Conservation (phyloP, 53 echinoderm and acorn worm genomes). For the Paelopatides confundens region DNA sequence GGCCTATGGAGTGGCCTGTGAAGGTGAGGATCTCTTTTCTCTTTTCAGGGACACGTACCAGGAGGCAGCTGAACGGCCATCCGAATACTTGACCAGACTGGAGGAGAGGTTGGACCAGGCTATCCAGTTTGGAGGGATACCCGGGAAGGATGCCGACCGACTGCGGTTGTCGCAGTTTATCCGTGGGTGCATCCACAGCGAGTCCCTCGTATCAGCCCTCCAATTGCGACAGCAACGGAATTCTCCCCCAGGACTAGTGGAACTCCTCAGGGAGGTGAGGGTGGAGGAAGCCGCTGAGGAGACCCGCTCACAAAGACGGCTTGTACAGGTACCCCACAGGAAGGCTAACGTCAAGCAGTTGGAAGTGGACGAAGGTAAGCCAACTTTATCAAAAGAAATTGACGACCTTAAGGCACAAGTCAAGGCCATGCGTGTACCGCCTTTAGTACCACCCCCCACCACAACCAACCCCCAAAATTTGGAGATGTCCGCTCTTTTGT, state of each 20-base stretch:
- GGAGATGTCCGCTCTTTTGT: neutral
- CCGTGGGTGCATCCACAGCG: too few relatives aligned
- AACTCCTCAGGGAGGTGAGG: too few relatives aligned
- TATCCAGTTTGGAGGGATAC: too few relatives aligned
- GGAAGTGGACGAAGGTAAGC: neutral
- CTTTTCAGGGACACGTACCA: conserved; percentile 67
- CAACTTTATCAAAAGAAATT: neutral
- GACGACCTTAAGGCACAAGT: neutral
- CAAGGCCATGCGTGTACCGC: neutral
- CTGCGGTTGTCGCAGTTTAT: too few relatives aligned
- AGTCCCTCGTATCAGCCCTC: too few relatives aligned
- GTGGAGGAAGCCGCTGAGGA: too few relatives aligned
- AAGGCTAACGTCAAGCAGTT: neutral
- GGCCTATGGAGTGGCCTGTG: conserved; percentile 56
- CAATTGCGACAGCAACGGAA: too few relatives aligned
- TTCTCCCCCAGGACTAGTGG: too few relatives aligned
- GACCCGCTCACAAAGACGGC: neutral
- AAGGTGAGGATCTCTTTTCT: conserved; percentile 65
- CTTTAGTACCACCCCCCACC: neutral
- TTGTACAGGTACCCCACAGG: neutral
- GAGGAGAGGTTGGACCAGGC: too few relatives aligned
- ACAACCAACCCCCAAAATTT: neutral
- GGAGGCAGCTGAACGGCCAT: conserved; percentile 4
- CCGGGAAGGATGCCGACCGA: too few relatives aligned
- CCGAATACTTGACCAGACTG: too few relatives aligned